These are phyloP conservation scores for Acanthosepion pharaonis DNA, from an alignment of 2,888 invertebrate species.

Conservation along the genomic window DNA sequence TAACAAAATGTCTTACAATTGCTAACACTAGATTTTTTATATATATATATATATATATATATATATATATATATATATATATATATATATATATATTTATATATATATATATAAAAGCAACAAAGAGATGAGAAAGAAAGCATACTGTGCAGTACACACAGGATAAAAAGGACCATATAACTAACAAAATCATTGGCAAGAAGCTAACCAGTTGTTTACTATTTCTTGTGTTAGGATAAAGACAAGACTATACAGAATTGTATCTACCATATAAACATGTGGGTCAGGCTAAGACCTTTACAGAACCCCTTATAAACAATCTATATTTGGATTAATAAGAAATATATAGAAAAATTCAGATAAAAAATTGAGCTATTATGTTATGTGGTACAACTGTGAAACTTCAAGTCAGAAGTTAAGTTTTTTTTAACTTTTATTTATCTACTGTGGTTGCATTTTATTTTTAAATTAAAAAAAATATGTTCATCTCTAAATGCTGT, in stretches of 20 bases:
- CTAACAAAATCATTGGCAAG: not conserved
- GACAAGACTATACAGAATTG: not conserved
- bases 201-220: not conserved
- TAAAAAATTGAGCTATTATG: not conserved
- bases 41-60: too few relatives aligned
- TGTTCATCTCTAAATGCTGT: too few relatives aligned
- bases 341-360: not conserved
- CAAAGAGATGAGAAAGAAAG: not conserved
- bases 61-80: not conserved
- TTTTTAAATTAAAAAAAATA: too few relatives aligned
- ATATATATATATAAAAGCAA: not conserved
- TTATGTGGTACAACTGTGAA: too few relatives aligned
- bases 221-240: not conserved
- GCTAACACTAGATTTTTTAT: not conserved
- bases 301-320: not conserved
- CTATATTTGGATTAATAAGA: not conserved
- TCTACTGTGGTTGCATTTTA: too few relatives aligned
- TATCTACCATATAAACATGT: not conserved
- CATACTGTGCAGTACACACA: not conserved
- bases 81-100: not conserved
- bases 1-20: too few relatives aligned
- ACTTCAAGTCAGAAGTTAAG: too few relatives aligned
- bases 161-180: not conserved
- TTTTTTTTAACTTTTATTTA: too few relatives aligned
- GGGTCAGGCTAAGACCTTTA: too few relatives aligned